Evolutionary conservation across 2,113 vertebrate genomes (phyloP), one percentile per base, ranked within the genome.

Genomic region (Dromas ardeola): DNA sequence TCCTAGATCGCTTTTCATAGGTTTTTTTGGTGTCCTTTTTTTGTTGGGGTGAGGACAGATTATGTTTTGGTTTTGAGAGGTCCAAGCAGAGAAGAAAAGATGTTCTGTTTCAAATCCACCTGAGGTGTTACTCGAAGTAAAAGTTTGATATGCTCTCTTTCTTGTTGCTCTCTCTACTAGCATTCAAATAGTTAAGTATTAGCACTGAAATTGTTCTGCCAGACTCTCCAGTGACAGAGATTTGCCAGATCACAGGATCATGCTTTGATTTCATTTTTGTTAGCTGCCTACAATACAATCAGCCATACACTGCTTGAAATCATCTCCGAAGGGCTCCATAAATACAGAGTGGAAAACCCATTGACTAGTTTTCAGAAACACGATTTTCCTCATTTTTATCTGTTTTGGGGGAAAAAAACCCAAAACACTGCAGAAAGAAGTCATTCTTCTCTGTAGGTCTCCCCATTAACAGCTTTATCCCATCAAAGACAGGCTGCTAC

Each of bases 11-110:
- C 12, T 73, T 81, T 83, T 40, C 5, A 6, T 13, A 63, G 7
- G 2, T 12, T n/a, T 50, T 63, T 81, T 63, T 17, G 0, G n/a
- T 32, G 29, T 21, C 56, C 13, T 38, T 81, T 56, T 74, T 52
- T 2, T 1, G 4, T 13, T 65, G 22, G 8, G 5, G 8, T n/a
- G 29, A 61, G 15, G 20, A 6, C 4, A 0, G 22, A 40, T 19
- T 50, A 34, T 5, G 5, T 74, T 78, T 86, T 74, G 10, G 17
- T 45, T 86, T 84, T 47, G 32, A 63, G 15, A 88, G 6, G n/a
- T 52, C 43, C 58, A 88, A 83, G 5, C 7, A 82, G 15, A 67
- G 34, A 65, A 26, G 15, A 86, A 62, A 63, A 20, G 12, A 56
- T 23, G 5, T 14, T 72, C 23, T 27, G 25, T 42, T 81, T 36